Evolutionary conservation across 2,888 invertebrate genomes (phyloP).

Genomic region (Terebella lapidaria): DNA sequence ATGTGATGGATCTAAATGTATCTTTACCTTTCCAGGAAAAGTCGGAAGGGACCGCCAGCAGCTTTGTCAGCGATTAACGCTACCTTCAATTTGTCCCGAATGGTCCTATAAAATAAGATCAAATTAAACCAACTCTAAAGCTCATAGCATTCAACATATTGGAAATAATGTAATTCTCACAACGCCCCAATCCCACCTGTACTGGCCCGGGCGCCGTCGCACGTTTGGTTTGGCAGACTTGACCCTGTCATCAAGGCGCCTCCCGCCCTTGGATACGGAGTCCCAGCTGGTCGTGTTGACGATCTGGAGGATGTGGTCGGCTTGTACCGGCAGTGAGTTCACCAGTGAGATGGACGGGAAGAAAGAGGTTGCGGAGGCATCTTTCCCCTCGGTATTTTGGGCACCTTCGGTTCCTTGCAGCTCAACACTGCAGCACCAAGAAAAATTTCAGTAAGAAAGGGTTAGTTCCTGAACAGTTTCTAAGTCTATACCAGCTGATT

Average conservation of each 20-base stretch:
- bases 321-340: conserved; percentile 46
- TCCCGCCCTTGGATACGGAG: conserved; percentile 34
- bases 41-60: conserved; percentile 48
- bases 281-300: conserved; percentile 39
- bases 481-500: too few species aligned
- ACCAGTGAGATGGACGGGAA: conserved; percentile 41
- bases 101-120: conserved; percentile 30
- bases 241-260: conserved; percentile 34
- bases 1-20: too few species aligned
- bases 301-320: conserved; percentile 42
- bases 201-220: too few species aligned
- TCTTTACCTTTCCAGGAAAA: conserved; percentile 38
- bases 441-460: too few species aligned
- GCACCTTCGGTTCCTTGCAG: neutral
- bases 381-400: neutral
- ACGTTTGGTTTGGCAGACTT: conserved; percentile 33
- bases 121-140: too few species aligned
- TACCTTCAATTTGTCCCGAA: conserved; percentile 39
- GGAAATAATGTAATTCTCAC: too few species aligned
- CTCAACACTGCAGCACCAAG: neutral
- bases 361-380: conserved; percentile 2
- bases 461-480: too few species aligned
- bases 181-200: too few species aligned
- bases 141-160: too few species aligned
- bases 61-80: conserved; percentile 43